Base-by-base conservation (phyloP, 2,113 vertebrate genomes). In the Halichoeres trimaculatus region DNA sequence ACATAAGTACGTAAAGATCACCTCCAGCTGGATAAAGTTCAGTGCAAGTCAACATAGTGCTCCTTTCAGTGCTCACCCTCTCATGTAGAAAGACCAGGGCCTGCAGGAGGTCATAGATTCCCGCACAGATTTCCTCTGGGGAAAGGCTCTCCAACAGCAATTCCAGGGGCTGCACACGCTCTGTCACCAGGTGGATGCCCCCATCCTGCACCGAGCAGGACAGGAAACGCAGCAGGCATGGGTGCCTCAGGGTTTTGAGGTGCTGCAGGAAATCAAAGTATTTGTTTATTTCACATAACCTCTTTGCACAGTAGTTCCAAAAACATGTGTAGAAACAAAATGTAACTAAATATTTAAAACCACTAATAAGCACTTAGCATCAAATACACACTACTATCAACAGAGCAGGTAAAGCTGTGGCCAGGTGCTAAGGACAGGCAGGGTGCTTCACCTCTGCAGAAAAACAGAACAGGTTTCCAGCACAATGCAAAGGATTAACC, bases 171-270 rank as follows among this genome's bases (percentile, higher is more conserved):
- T 95, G 95, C 68, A 99, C 97, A 0, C 94, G 90, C 82, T 99
- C 98, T 0, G 98, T 99, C 24, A 99, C 96, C 70, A 99, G 90
- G 87, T 99, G 97, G 81, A 99, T 96, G 62, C 92, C 96, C 7
- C 95, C 95, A 3, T 94, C 88, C 89, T 98, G 96, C 92, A 99
- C 94, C 0, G 96, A 95, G 78, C 97, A 99, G 4, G 97, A 99
- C 11, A 98, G 93, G 92, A 99, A 99, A 47, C 96, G 96, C 60
- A 99, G 93, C 71, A 99, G 93, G 90, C 97, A 96, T 5, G 98
- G 98, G 76, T 99, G 98, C 74, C 98, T 94, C 64, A 99, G 90
- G 10, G 97, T 99, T 91, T 99, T 99, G 92, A 99, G 89, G 91
- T 99, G 98, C 98, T 99, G 93, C 26, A 83, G 82, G 70, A 70